Evolutionary conservation across 2,888 invertebrate species (phyloP).

Genomic region (Drosophila lutescens): DNA sequence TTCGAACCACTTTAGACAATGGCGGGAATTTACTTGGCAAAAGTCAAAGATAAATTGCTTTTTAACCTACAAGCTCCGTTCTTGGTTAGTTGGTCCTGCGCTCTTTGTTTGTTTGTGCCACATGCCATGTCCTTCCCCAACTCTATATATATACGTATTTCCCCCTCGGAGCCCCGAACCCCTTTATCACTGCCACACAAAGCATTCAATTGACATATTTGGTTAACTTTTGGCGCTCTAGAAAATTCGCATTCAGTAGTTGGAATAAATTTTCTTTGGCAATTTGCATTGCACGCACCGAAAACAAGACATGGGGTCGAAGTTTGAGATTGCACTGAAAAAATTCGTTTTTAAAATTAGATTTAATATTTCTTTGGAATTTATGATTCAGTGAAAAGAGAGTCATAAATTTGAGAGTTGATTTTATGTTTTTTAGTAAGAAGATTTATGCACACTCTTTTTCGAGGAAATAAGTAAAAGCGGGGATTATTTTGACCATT

Average conservation of each 20-base stretch:
- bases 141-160: slow-evolving; percentile 8
- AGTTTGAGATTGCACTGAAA: slow-evolving; percentile 6
- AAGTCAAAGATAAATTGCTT: slow-evolving; percentile 79
- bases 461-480: too few species aligned
- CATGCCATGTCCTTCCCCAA: slow-evolving; percentile 20
- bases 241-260: slow-evolving; percentile 72
- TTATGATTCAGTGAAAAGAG: too few species aligned
- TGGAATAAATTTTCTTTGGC: slow-evolving; percentile 44
- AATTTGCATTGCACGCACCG: slow-evolving; percentile 44
- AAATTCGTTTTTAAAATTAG: not conserved
- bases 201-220: slow-evolving; percentile 57
- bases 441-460: too few species aligned
- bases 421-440: too few species aligned
- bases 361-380: too few species aligned
- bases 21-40: slow-evolving; percentile 69
- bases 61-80: slow-evolving; percentile 74
- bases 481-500: too few species aligned
- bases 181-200: slow-evolving; percentile 29
- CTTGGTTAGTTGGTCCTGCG: slow-evolving; percentile 69
- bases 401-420: too few species aligned
- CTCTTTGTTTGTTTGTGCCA: slow-evolving; percentile 52
- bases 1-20: slow-evolving; percentile 72
- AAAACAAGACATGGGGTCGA: not conserved
- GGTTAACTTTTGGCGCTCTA: slow-evolving; percentile 56
- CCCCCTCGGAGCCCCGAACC: not conserved